Evolutionary conservation across 2,113 vertebrate genomes (phyloP), one percentile per base, ranked within the genome.

Genomic region (Notothenia rossii): DNA sequence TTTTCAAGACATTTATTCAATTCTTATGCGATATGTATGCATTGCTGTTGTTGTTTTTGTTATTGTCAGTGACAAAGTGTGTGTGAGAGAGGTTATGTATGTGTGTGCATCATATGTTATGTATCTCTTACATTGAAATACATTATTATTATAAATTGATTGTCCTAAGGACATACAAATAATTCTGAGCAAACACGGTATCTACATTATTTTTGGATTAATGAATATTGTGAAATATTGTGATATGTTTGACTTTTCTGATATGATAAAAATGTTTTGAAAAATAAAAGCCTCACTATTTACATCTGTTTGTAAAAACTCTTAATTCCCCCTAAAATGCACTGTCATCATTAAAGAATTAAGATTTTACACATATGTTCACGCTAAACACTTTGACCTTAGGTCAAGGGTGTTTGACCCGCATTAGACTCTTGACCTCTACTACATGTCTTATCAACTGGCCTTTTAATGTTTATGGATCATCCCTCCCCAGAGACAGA

Each of bases 361-460:
- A 54, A 61, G 55, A 73, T 79, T 60, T 58, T 33, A 74, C 33
- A 69, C 36, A 72, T 22, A n/a, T 95, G 89, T 96, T 94, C 89
- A 86, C 90, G 72, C 96, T 97, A 95, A 95, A 96, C 92, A 96
- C 96, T 95, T 96, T 98, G 96, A 98, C 96, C 97, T 92, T 77
- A 92, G 95, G 96, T 97, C 96, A 97, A 97, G 96, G 95, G 95
- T 95, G 93, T 97, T 96, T 97, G 96, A 96, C 95, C 96, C 94
- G 94, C 94, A 92, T 97, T 97, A 97, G 97, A 98, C 97, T 95
- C 95, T 93, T 98, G 97, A 98, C 96, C 97, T 96, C 94, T 89
- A 94, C 95, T 96, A 96, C 94, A 96, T 96, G 96, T 97, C 95
- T 96, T 96, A 97, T 97, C 95, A 96, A 94, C 95, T 94, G 85